Base-by-base conservation (phyloP, 2,888 invertebrate genomes). In the Callyntrura sp. region DNA sequence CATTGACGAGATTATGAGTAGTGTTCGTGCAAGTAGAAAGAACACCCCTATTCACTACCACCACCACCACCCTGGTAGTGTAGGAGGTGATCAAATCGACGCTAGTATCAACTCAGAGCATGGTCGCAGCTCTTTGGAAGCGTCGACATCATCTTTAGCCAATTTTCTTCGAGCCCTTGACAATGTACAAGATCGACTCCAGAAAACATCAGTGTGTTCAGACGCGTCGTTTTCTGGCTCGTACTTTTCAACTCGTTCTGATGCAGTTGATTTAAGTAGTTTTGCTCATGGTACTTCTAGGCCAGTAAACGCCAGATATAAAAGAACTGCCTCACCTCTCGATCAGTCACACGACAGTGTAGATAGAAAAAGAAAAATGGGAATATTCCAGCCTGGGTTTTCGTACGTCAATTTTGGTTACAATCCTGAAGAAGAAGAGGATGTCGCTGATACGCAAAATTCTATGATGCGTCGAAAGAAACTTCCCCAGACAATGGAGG, bases 161-260 rank as follows among this genome's bases (percentile, higher is more conserved):
- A 97, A 98, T 94, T 96, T 98, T 84, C 95, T 98, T 35, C 95
- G 97, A 86, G 97, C 97, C 0, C 94, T 98, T 76, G 96, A 97
- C 73, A 96, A 96, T n/a, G 95, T 97, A 43, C 96, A 96, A 92
- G 91, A 93, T 14, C 90, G 91, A 45, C 89, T 93, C 0, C 70
- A 87, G 12, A 90, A 86, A 28, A 70, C 88, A 6, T 87, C 88
- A 1, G 76, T 45, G 3, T 14, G 62, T 8, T 76, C 89, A 0
- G 85, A 84, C 9, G 65, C 55, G 1, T 70, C 68, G 4, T 70
- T 62, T 62, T 88, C 70, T 9, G 90, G 68, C 11, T 86, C 86
- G 2, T 79, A 45, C 25, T n/a, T 68, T 11, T 48, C 76, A 17
- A 84, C 83, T 9, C 25, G 87, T 11, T 65, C 51, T 78, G 85